phyloP scores from a whole-genome alignment of 1,140 invertebrate genomes.

The Eufriesea mexicana region DNA sequence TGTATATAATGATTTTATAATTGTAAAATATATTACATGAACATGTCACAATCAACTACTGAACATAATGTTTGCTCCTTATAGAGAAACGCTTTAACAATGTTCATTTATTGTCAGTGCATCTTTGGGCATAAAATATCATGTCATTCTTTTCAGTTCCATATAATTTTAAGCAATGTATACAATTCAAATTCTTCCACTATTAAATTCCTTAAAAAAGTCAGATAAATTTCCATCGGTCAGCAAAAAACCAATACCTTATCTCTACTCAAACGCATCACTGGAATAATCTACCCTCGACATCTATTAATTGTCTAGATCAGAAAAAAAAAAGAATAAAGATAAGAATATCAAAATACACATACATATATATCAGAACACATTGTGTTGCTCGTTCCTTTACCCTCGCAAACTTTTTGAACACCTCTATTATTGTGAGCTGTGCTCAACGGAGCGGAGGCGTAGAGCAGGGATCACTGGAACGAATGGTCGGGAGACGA shows the following conservation, averaged over 20 bases:
- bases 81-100: not conserved
- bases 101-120: not conserved
- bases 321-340: not conserved
- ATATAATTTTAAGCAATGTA: not conserved
- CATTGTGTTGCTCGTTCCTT: conserved; percentile 7
- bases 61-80: not conserved
- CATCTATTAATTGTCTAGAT: not conserved
- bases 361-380: not conserved
- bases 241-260: too few relatives aligned
- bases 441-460: not conserved
- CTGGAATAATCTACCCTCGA: not conserved
- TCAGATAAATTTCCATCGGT: not conserved
- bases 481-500: conserved; percentile 19
- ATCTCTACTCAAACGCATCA: not conserved
- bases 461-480: not conserved
- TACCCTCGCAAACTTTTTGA: not conserved
- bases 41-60: not conserved
- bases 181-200: not conserved
- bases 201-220: not conserved
- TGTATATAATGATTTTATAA: too few relatives aligned
- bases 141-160: not conserved
- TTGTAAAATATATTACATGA: not conserved
- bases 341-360: not conserved
- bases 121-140: not conserved
- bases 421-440: not conserved